Percentiles rank a stretch among this genome's conserved stretches.
phyloP scores from a whole-genome alignment of 2,113 vertebrate species.

The Motacilla alba region DNA sequence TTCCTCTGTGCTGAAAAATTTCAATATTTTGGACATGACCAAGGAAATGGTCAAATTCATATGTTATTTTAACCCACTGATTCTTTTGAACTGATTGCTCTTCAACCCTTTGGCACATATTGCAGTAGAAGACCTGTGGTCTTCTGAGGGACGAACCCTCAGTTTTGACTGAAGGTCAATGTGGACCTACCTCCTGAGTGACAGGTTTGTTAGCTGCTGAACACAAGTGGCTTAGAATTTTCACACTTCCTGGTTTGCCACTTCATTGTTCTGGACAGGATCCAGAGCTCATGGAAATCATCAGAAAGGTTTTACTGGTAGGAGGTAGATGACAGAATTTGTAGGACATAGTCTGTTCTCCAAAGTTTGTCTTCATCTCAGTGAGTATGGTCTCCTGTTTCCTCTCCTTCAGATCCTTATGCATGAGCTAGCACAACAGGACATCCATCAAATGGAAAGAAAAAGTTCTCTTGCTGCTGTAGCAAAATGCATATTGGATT shows the following conservation, averaged over 20 bases:
- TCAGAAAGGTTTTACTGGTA: neutral
- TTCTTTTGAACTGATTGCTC: neutral
- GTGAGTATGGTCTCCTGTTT: constrained; percentile 8
- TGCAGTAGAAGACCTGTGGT: neutral
- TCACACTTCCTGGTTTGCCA: neutral
- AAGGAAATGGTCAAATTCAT: neutral
- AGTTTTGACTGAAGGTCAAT: neutral
- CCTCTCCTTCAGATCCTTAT: constrained; percentile 45
- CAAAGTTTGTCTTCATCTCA: constrained; percentile 71
- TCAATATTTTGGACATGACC: neutral
- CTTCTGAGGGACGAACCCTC: no score
- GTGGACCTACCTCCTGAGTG: neutral
- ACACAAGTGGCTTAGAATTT: neutral
- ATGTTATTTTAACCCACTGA: neutral
- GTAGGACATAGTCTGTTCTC: neutral
- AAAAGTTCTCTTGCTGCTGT: constrained; percentile 64
- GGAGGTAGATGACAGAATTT: neutral
- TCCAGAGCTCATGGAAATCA: neutral
- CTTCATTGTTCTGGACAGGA: neutral
- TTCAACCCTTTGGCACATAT: neutral
- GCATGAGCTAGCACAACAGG: constrained; percentile 54
- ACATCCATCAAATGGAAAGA: constrained; percentile 63
- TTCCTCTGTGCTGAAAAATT: neutral
- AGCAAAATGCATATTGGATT: neutral
- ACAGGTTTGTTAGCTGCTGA: neutral